These are phyloP conservation scores for Eurystomus glaucurus DNA, from an alignment of 2,797 vertebrate genomes.

Conservation along the genomic window DNA sequence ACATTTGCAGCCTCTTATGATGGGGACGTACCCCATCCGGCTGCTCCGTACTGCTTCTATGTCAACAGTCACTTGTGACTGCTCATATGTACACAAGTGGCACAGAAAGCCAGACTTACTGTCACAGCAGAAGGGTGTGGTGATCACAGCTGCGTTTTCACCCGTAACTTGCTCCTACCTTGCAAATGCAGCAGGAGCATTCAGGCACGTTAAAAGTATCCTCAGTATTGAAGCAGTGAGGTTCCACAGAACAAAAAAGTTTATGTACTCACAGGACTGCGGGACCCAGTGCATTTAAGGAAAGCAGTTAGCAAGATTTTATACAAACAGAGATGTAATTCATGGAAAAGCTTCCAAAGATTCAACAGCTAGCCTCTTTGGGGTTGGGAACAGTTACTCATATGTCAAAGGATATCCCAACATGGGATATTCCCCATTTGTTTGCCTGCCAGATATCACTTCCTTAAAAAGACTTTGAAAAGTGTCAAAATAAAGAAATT, in stretches of 20 bases:
- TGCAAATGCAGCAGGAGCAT: neutral
- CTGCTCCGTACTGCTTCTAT: neutral
- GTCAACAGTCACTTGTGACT: neutral
- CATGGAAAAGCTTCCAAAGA: neutral
- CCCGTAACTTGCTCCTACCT: neutral
- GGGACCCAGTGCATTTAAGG: neutral
- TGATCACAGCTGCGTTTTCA: neutral
- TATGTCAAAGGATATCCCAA: neutral
- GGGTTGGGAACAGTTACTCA: neutral
- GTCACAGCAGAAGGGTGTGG: neutral
- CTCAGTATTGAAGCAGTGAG: neutral
- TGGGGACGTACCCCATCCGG: too few relatives aligned
- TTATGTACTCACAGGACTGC: neutral
- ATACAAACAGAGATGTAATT: neutral
- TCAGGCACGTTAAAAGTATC: accelerated
- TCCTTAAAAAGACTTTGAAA: neutral
- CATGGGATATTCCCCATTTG: neutral
- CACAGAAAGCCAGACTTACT: neutral
- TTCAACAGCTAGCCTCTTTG: neutral
- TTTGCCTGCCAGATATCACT: neutral
- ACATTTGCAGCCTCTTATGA: neutral
- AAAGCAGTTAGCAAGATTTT: neutral
- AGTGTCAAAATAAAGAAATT: neutral
- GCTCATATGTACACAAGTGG: neutral
- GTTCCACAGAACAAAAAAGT: neutral